Conservation (phyloP, 2,888 invertebrate species). For the Myathropa florea region DNA sequence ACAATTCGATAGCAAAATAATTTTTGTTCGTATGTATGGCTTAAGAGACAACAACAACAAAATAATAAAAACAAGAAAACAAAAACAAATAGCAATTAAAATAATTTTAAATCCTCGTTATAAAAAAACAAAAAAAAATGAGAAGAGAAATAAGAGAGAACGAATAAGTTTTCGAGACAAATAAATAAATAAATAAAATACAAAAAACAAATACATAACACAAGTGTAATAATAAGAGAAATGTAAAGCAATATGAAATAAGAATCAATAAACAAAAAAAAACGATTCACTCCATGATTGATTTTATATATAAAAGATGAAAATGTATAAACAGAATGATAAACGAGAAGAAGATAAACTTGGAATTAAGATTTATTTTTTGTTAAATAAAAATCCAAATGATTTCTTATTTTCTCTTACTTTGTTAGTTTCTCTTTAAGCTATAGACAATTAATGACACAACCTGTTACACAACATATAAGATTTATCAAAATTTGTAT, state of each 20-base stretch:
- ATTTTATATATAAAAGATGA: conserved; percentile 7
- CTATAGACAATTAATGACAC: background rate
- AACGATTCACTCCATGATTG: conserved; percentile 16
- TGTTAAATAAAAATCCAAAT: conserved; percentile 13
- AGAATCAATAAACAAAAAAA: conserved; percentile 26
- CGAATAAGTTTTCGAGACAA: conserved; percentile 5
- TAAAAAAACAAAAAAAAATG: background rate
- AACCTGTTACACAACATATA: background rate
- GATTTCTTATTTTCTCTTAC: background rate
- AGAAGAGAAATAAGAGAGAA: background rate
- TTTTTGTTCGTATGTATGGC: conserved; percentile 24
- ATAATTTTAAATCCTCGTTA: background rate
- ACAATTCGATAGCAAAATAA: conserved; percentile 44
- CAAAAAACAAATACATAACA: background rate
- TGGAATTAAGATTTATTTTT: background rate
- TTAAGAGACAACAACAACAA: conserved; percentile 12
- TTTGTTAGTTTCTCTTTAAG: background rate
- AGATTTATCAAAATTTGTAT: background rate
- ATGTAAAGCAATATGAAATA: conserved; percentile 58
- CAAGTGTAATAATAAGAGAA: conserved; percentile 23
- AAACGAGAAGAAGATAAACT: background rate
- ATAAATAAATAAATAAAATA: conserved; percentile 7
- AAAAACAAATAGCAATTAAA: conserved; percentile 4
- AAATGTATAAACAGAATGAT: conserved; percentile 17
- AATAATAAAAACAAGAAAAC: background rate